These are phyloP conservation scores for Piprites chloris DNA, from an alignment of 2,113 vertebrate genomes.

Conservation along the genomic window DNA sequence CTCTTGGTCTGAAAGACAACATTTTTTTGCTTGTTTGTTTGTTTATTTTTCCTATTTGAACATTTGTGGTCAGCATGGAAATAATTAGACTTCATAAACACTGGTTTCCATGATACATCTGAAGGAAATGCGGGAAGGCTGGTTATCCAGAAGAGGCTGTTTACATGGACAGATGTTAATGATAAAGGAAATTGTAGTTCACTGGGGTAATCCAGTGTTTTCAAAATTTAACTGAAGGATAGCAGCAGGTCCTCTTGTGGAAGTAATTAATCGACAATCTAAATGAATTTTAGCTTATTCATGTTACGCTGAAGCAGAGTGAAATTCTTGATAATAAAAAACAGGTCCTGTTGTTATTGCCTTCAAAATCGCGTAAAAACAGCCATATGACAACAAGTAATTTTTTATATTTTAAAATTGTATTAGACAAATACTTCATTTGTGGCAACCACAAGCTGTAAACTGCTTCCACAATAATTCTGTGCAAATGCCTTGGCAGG, in stretches of 20 bases:
- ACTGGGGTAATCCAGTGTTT: neutral
- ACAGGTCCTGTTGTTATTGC: neutral
- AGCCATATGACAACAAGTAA: neutral
- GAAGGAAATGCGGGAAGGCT: neutral
- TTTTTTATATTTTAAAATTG: neutral
- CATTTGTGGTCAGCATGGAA: neutral
- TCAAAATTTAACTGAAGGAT: neutral
- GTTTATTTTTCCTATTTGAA: neutral
- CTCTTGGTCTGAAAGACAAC: neutral
- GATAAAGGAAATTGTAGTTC: neutral
- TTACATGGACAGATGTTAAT: neutral
- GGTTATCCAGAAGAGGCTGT: neutral
- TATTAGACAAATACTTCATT: conserved; percentile 7
- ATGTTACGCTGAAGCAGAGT: neutral
- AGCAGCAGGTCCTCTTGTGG: neutral
- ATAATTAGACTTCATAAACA: neutral
- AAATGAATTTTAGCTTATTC: neutral
- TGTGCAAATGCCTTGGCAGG: conserved; percentile 33
- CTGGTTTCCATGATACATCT: neutral
- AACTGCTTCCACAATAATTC: neutral
- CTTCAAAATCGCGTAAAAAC: neutral
- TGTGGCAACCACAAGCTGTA: conserved; percentile 2
- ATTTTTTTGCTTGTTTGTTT: neutral
- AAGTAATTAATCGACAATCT: neutral
- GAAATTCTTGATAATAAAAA: neutral